Evolutionary conservation across 2,113 vertebrate genomes (phyloP), one percentile per base, ranked within the genome.

Genomic region (Rhinolophus sinicus): DNA sequence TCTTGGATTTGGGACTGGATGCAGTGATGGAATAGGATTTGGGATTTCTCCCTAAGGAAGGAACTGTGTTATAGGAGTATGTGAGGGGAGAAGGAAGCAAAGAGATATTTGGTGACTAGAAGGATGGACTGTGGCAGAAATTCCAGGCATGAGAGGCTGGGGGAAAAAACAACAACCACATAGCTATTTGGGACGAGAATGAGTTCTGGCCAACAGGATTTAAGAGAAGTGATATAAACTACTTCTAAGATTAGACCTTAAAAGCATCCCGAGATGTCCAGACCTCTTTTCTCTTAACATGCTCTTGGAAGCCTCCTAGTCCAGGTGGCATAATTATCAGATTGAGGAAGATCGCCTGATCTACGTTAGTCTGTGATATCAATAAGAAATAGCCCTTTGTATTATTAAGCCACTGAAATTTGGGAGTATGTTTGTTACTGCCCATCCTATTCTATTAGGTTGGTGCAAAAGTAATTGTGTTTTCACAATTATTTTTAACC

Each of bases 91-190:
- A 93, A 83, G n/a, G 40, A 90, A 93, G 38, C 64, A 80, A 60
- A 97, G 15, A 97, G 60, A 13, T 88, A 84, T 88, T n/a, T 91
- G 73, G 47, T 93, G 38, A 88, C 80, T 47, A 80, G 35, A 88
- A 95, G 62, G 62, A 82, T 50, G 21, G 50, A 90, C 54, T 97
- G 7, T 78, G 47, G 54, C 92, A 90, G 69, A 65, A 16, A 76
- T 18, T 81, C 54, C 86, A 90, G 64, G 78, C 35, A 92, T 58
- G 22, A 26, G 5, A 81, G 15, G 15, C n/a, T 77, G 33, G 50
- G 47, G 47, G 47, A 13, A 13, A 50, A 86, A 73, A 70, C 24
- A 84, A 80, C 75, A 21, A 58, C n/a, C 77, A 84, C 18, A 72
- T 18, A 78, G 28, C 58, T 52, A 84, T n/a, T 12, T 65, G 40